Base-by-base conservation (phyloP, 1,140 invertebrate species). In the Cydia splendana region DNA sequence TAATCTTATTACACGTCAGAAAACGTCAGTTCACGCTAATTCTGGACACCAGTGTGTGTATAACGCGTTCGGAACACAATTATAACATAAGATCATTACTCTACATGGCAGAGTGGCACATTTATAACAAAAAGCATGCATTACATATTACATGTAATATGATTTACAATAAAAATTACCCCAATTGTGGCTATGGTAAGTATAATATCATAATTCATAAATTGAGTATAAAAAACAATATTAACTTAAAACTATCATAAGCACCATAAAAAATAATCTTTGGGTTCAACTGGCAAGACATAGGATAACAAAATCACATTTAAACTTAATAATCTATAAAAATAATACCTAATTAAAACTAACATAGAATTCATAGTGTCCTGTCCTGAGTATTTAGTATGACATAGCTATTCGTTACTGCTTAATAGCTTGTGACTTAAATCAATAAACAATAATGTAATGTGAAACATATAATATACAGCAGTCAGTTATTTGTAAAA, bases 221-320 rank as follows among this genome's bases (percentile, higher is more conserved):
- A 18, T 18, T 15, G 48, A 77, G 65, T 62, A 76, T 69, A 65
- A 51, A 18, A 38, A 76, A 80, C 38, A 67, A 75, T 67, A 62
- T 77, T 76, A 78, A 76, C 45, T 75, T 62, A 79, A 24, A 24
- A 76, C 45, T 71, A 45, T 65, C 75, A 80, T 77, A 81, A 84
- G 79, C 79, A 83, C 81, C 78, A 78, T 71, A 83, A 80, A 71
- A 80, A 82, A 83, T 79, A 82, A 86, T 86, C 85, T 86, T 86
- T 86, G 85, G 85, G 79, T 80, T 80, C 38, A 82, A 78, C 78
- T 83, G 85, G 85, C 85, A 86, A 86, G 85, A 77, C 78, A 83
- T 77, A 78, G 77, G 76, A 77, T 76, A 78, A 80, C 79, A 76
- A 81, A 82, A 85, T 81, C 78, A 83, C 78, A 79, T 78, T 78